phyloP scores from a whole-genome alignment of 2,113 vertebrate genomes.

The Poeciliopsis occidentalis region DNA sequence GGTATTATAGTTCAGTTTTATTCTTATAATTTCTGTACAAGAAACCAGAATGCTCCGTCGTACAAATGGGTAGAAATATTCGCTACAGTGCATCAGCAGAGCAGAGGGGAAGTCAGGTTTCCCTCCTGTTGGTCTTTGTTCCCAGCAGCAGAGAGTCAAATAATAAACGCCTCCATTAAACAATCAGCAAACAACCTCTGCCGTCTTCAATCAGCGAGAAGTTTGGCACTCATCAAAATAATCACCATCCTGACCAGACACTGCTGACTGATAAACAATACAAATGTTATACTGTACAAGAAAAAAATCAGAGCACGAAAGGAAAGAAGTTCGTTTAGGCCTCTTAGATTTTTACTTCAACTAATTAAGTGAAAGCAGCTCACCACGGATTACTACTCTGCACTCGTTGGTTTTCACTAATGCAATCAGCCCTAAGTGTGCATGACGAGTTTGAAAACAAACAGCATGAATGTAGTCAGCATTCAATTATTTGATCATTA shows the following conservation, averaged over 20 bases:
- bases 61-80: no score
- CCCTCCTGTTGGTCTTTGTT: not conserved
- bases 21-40: no score
- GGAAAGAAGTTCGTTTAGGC: not conserved
- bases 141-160: not conserved
- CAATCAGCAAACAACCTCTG: slow-evolving; percentile 4
- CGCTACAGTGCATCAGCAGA: not conserved
- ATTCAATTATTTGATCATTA: not conserved
- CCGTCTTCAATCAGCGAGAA: slow-evolving; percentile 11
- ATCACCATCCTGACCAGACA: slow-evolving; percentile 12
- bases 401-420: not conserved
- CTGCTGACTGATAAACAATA: slow-evolving; percentile 25
- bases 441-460: not conserved
- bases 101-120: not conserved
- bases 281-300: not conserved
- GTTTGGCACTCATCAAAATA: slow-evolving; percentile 28
- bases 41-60: no score
- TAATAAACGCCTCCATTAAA: slow-evolving; percentile 2
- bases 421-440: slow-evolving; percentile 10
- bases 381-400: not conserved
- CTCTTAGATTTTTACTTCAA: not conserved
- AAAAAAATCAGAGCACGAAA: slow-evolving; percentile 11
- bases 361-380: slow-evolving; percentile 9
- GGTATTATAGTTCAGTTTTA: no score
- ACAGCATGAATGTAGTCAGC: not conserved